Percentiles rank a stretch among this genome's conserved stretches.
Evolutionary conservation across 2,888 invertebrate species (phyloP).

Genomic region (Aspidiotus destructor): DNA sequence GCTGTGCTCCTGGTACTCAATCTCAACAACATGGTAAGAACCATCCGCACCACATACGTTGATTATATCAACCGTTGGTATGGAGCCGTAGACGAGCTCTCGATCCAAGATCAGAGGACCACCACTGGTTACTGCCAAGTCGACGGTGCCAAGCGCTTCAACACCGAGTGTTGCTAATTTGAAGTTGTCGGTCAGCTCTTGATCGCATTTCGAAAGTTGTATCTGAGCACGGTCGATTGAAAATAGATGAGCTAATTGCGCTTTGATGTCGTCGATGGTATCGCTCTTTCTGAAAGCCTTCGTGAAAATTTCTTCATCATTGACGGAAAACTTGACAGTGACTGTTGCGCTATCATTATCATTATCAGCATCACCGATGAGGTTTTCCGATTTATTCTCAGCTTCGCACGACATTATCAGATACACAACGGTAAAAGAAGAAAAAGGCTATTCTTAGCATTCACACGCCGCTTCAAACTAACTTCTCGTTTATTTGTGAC

Average conservation of each 20-base stretch:
- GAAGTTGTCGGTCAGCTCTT: constrained; percentile 38
- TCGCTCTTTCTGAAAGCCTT: constrained; percentile 37
- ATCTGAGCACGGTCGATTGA: constrained; percentile 35
- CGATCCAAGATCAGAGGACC: constrained; percentile 7
- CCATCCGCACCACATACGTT: constrained; percentile 47
- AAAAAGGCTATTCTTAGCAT: no score
- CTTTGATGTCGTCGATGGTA: constrained; percentile 37
- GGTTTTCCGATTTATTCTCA: no score
- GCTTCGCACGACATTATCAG: no score
- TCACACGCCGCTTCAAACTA: no score
- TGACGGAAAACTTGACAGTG: constrained; percentile 37
- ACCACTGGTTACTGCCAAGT: constrained; percentile 35
- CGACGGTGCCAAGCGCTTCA: constrained; percentile 39
- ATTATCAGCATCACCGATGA: background rate
- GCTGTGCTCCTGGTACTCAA: constrained; percentile 50
- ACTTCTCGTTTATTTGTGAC: no score
- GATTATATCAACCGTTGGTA: constrained; percentile 46
- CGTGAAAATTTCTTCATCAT: constrained; percentile 36
- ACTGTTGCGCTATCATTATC: constrained; percentile 32
- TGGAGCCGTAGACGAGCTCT: constrained; percentile 28
- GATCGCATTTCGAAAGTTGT: constrained; percentile 38
- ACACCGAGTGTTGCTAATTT: constrained; percentile 40
- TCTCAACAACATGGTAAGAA: constrained; percentile 45
- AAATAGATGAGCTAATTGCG: constrained; percentile 36
- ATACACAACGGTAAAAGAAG: no score